Base-by-base conservation (phyloP, 2,113 vertebrate species). In the Delphinapterus leucas region DNA sequence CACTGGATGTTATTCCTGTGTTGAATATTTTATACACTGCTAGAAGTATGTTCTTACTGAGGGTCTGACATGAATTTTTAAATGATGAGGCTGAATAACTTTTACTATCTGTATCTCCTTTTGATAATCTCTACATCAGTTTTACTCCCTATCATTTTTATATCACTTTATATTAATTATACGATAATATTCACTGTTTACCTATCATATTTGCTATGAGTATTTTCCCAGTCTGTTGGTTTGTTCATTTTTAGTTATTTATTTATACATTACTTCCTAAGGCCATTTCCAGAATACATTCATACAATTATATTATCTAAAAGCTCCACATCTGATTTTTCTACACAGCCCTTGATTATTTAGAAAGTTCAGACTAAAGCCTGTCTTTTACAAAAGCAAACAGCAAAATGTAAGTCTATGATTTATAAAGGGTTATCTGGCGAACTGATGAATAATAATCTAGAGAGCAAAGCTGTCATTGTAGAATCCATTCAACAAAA, bases 341-440 rank as follows among this genome's bases (percentile, higher is more conserved):
- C 41, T 61, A 73, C 38, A 94, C 1, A 67, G 11, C 21, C 12
- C 5, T 65, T 65, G 41, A 60, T 65, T 83, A 93, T 79, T 92
- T 49, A 79, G 20, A 88, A 88, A 80, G 28, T 77, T 92, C 58
- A 96, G 33, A n/a, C 58, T 93, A 94, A 91, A 77, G 26, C 38
- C 21, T 88, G 31, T 58, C 68, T 82, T 97, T 82, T 53, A 88
- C 63, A 94, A 88, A 96, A 84, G 71, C 55, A 88, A 92, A 31
- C 36, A 73, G 65, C 58, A 92, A 70, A 41, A 79, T 55, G 68
- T 17, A 96, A 84, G 44, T 53, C 17, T 84, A 23, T 83, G 71
- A 41, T 77, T 49, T 67, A n/a, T 18, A 88, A 14, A 88, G 26
- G 28, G 10, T 36, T 94, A 92, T 31, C 36, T 47, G 18, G 55